Percentiles rank a stretch among this genome's conserved stretches.
Evolutionary conservation across 2,797 vertebrate species (phyloP).

Genomic region (Fistularia commersonii): DNA sequence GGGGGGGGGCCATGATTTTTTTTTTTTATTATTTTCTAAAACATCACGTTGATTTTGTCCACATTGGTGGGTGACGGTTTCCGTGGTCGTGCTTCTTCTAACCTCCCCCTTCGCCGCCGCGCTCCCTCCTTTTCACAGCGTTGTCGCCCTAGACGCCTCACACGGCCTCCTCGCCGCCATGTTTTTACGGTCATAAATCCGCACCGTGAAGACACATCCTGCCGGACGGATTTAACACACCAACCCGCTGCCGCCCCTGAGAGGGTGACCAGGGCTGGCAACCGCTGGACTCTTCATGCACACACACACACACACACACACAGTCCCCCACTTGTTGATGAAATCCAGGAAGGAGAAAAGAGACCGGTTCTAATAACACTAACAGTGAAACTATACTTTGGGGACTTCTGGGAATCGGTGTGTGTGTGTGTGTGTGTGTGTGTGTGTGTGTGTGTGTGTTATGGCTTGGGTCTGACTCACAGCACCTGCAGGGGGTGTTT

Average conservation of each 20-base stretch:
- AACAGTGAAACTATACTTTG: constrained; percentile 26
- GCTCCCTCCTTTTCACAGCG: constrained; percentile 61
- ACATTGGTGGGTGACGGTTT: no score
- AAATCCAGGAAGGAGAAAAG: constrained; percentile 30
- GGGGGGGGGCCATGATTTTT: no score
- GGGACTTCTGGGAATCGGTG: constrained; percentile 16
- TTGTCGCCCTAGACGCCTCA: constrained; percentile 67
- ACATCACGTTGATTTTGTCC: no score
- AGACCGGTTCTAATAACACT: constrained; percentile 32
- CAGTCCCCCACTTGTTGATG: constrained; percentile 16
- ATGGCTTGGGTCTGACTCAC: constrained; percentile 45
- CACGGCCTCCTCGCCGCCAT: constrained; percentile 62
- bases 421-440: constrained; percentile 8
- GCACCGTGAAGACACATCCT: constrained; percentile 64
- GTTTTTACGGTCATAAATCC: constrained; percentile 73
- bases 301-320: constrained; percentile 17
- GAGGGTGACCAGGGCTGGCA: constrained; percentile 31
- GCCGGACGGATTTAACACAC: constrained; percentile 55
- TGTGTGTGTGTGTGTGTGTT: constrained; percentile 27
- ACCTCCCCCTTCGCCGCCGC: neutral
- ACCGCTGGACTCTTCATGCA: constrained; percentile 13
- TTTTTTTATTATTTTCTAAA: no score
- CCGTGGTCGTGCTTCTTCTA: neutral
- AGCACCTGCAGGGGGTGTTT: constrained; percentile 48
- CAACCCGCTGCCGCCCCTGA: constrained; percentile 34